Evolutionary conservation across 2,797 vertebrate species (phyloP).

Genomic region (Protonibea diacanthus): DNA sequence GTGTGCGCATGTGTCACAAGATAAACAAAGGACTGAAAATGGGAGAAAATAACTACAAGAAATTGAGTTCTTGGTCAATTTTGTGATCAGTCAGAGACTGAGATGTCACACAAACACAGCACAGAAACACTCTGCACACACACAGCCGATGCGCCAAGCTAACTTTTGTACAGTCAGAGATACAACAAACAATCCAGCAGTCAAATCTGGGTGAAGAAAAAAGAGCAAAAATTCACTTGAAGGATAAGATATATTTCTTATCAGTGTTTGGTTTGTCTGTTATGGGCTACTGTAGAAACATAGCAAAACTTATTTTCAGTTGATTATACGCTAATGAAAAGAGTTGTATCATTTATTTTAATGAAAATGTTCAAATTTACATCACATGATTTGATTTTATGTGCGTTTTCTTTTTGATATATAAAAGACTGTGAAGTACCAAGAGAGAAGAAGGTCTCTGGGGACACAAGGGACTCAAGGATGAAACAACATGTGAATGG

Average conservation of each 20-base stretch:
- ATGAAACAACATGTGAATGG: constrained; percentile 14
- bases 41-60: background rate
- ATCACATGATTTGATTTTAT: no score
- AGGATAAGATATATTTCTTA: no score
- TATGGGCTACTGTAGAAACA: no score
- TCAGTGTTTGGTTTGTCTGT: no score
- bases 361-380: no score
- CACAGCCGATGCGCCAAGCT: background rate
- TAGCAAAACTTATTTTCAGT: no score
- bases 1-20: background rate
- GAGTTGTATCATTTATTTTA: background rate
- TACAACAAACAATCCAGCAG: no score
- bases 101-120: constrained; percentile 8
- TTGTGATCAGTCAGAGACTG: background rate
- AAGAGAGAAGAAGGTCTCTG: constrained; percentile 1
- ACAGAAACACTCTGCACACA: background rate
- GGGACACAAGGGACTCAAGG: background rate
- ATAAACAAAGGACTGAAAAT: background rate
- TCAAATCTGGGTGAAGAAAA: constrained; percentile 4
- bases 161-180: background rate
- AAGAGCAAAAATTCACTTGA: background rate
- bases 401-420: background rate
- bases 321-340: no score
- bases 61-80: background rate
- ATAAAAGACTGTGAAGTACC: background rate